Conservation (phyloP, 2,797 vertebrate genomes). For the Triplophysa yarkandensis region DNA sequence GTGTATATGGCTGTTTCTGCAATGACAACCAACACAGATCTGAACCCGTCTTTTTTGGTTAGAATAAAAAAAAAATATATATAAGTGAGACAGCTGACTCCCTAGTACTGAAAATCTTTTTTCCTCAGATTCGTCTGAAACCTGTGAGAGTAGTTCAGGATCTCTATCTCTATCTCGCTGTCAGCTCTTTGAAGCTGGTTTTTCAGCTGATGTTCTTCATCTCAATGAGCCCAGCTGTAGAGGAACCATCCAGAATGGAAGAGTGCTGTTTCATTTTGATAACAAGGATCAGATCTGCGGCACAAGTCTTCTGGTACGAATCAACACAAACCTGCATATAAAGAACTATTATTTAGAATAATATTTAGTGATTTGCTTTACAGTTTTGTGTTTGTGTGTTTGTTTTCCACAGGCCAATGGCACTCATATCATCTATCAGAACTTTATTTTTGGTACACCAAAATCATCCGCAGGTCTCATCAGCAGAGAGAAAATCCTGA, state of each 20-base stretch:
- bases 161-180: constrained; percentile 57
- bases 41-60: constrained; percentile 40
- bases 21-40: constrained; percentile 22
- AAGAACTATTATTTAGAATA: not conserved
- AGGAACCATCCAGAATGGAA: constrained; percentile 49
- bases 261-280: constrained; percentile 55
- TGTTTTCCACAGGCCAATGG: constrained; percentile 22
- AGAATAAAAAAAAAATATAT: not conserved
- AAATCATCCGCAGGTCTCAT: constrained; percentile 53
- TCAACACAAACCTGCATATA: not conserved
- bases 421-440: constrained; percentile 71
- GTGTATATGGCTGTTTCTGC: constrained; percentile 59
- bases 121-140: constrained; percentile 53
- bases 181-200: constrained; percentile 58
- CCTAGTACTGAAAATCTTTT: not conserved
- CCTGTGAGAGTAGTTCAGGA: constrained; percentile 44
- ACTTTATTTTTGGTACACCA: constrained; percentile 61
- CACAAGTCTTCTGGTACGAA: constrained; percentile 48
- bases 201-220: constrained; percentile 42
- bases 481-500: constrained; percentile 61
- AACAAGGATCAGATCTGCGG: constrained; percentile 50
- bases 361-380: not conserved
- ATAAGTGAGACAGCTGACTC: too few relatives aligned
- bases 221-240: constrained; percentile 57
- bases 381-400: too few relatives aligned